A percentile compares a stretch with the other conserved stretches of the same genome.
phyloP scores from a whole-genome alignment of 2,797 vertebrate genomes.

The Microtus californicus region DNA sequence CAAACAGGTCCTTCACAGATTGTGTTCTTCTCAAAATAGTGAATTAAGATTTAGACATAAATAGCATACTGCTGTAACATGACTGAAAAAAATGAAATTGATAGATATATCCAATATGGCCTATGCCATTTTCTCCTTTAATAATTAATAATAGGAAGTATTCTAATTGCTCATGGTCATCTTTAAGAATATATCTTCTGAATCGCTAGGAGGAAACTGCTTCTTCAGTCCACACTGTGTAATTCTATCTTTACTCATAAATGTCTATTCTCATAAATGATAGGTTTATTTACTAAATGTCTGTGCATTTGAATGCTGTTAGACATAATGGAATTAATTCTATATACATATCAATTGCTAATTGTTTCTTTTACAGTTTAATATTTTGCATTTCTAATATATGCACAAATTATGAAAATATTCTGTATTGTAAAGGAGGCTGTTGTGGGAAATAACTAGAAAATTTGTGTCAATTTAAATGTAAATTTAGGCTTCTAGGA shows the following conservation, averaged over 20 bases:
- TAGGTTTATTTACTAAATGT: background rate
- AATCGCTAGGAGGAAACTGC: background rate
- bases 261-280: background rate
- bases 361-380: background rate
- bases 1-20: constrained; percentile 20
- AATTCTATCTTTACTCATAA: background rate
- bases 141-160: background rate
- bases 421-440: background rate
- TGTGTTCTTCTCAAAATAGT: background rate
- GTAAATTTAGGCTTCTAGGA: background rate
- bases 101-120: background rate
- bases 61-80: background rate
- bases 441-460: background rate
- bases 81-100: background rate
- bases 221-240: background rate
- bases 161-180: background rate
- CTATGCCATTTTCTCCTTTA: background rate
- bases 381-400: background rate
- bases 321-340: background rate
- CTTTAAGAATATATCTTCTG: background rate
- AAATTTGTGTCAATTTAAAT: background rate
- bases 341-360: background rate
- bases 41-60: background rate
- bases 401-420: background rate
- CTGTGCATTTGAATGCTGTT: background rate